Evolutionary conservation across 2,888 invertebrate genomes (phyloP).

Genomic region (Linyphia triangularis): DNA sequence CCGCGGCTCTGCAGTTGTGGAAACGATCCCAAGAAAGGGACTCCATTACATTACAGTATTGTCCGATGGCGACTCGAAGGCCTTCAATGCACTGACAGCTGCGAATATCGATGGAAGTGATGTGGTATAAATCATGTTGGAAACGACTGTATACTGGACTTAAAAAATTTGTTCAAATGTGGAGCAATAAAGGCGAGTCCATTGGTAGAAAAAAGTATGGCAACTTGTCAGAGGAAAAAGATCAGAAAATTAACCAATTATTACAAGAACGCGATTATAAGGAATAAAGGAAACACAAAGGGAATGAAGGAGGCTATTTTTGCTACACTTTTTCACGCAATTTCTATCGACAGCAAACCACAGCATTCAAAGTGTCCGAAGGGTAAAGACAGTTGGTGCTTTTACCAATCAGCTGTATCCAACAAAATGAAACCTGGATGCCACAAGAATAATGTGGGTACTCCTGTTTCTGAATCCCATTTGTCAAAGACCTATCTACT

Average conservation of each 20-base stretch:
- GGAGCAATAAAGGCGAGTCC: not conserved
- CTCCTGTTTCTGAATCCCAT: too few relatives aligned
- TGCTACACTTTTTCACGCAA: not conserved
- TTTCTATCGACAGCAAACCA: not conserved
- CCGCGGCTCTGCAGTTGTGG: not conserved
- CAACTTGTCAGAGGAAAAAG: not conserved
- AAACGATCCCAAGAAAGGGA: not conserved
- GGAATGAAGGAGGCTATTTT: constrained; percentile 1
- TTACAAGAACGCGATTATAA: not conserved
- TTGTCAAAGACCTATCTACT: too few relatives aligned
- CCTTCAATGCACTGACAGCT: not conserved
- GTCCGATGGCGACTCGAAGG: constrained; percentile 38
- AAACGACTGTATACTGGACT: constrained; percentile 31
- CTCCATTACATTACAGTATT: constrained; percentile 24
- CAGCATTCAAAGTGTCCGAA: not conserved
- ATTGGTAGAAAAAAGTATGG: constrained; percentile 26
- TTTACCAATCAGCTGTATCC: too few relatives aligned
- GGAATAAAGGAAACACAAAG: not conserved
- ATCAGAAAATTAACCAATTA: constrained; percentile 8
- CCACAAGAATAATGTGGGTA: too few relatives aligned
- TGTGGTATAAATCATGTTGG: constrained; percentile 24
- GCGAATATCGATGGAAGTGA: constrained; percentile 10
- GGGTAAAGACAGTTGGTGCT: not conserved
- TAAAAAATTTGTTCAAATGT: constrained; percentile 9
- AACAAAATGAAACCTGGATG: too few relatives aligned